phyloP scores from a whole-genome alignment of 2,797 vertebrate species.

The Eidolon dupreanum region DNA sequence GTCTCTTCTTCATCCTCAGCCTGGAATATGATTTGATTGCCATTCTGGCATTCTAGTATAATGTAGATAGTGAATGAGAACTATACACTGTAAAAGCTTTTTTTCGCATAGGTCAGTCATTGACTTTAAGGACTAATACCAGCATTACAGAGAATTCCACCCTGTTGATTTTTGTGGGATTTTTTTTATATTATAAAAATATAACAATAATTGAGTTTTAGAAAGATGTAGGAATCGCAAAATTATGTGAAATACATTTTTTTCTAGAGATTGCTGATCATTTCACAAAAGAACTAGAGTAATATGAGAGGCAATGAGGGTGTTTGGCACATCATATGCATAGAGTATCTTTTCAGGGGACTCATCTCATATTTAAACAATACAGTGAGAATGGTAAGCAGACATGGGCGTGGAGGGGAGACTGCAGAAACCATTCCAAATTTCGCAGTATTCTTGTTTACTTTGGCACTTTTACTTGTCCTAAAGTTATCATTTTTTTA shows the following conservation, averaged over 20 bases:
- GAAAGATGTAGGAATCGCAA: neutral
- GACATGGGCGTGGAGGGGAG: neutral
- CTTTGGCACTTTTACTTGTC: neutral
- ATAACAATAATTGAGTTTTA: neutral
- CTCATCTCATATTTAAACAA: neutral
- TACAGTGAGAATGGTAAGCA: neutral
- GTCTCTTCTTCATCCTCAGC: neutral
- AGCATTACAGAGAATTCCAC: neutral
- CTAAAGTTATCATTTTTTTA: neutral
- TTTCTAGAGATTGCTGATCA: conserved; percentile 22
- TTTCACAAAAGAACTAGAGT: neutral
- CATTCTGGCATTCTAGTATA: neutral
- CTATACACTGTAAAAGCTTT: neutral
- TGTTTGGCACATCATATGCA: neutral
- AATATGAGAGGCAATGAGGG: neutral
- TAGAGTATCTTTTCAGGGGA: neutral
- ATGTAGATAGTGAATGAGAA: neutral
- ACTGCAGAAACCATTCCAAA: neutral
- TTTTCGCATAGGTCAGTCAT: neutral
- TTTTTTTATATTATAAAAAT: neutral
- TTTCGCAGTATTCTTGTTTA: neutral
- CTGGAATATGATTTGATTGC: neutral
- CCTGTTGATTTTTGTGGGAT: neutral
- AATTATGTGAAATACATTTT: neutral
- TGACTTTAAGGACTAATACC: neutral